Base-by-base conservation (phyloP, 2,888 invertebrate genomes). In the Galeruca laticollis region DNA sequence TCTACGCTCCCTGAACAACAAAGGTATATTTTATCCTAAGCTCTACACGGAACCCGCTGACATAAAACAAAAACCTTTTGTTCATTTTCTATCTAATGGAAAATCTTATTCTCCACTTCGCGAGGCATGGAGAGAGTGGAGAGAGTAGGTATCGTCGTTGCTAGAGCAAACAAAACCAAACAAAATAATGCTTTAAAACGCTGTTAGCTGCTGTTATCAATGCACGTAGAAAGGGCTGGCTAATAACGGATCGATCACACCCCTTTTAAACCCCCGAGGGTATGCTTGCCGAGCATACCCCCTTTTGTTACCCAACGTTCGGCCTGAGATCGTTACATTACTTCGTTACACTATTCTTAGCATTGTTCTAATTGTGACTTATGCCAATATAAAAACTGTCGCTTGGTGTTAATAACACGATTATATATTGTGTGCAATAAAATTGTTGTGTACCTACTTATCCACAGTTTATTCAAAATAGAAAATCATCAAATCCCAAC, bases 331-430 rank as follows among this genome's bases (percentile, higher is more conserved):
- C 56, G 65, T 72, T 51, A 62, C 74, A 73, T 74, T 75, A 73
- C 74, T 76, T 74, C 73, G 74, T 76, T 76, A 75, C 69, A 57
- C 70, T 71, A 73, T 74, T 75, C 73, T 76, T 74, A 72, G 68
- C 69, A 73, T 73, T 70, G 49, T 60, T 57, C 64, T 43, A n/a
- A n/a, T n/a, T n/a, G n/a, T n/a, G n/a, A n/a, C n/a, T n/a, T n/a
- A 26, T 26, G 3, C 26, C 6, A 26, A 26, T 26, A 26, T 26
- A n/a, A n/a, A n/a, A n/a, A n/a, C n/a, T n/a, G n/a, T n/a, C n/a
- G n/a, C n/a, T n/a, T n/a, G n/a, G 26, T 26, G 3, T 3, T 26
- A 26, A 3, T 26, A 26, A 26, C 26, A 26, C 26, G 6, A 26
- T 26, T 26, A 26, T 26, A 5, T 26, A n/a, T n/a, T n/a, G n/a